Percentiles rank a stretch among this genome's conserved stretches.
Conservation (phyloP, 2,113 vertebrate species). For the Glaucidium brasilianum region DNA sequence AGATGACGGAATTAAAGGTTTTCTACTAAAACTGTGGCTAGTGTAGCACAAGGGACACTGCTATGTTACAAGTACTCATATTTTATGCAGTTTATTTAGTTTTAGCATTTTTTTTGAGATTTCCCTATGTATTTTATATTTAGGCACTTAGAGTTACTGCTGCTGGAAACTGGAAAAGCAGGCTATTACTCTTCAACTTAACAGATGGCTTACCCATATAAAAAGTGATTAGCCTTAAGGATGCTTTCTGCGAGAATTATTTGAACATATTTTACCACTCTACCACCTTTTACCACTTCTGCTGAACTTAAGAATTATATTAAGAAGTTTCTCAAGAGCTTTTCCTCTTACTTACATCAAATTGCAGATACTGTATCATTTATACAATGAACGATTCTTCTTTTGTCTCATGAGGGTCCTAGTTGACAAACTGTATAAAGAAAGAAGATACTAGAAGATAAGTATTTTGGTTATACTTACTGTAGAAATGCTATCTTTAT, state of each 20-base stretch:
- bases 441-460: neutral
- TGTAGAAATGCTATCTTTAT: neutral
- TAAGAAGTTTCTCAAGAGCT: neutral
- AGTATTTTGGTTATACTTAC: neutral
- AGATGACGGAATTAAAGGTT: neutral
- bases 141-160: neutral
- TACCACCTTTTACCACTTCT: neutral
- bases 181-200: neutral
- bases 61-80: neutral
- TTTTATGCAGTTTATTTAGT: neutral
- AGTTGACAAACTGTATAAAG: neutral
- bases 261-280: conserved; percentile 19
- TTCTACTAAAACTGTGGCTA: neutral
- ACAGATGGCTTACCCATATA: conserved; percentile 38
- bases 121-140: neutral
- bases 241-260: conserved; percentile 19
- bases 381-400: neutral
- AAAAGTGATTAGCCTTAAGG: conserved; percentile 21
- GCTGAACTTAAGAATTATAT: neutral
- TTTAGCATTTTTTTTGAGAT: neutral
- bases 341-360: neutral
- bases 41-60: neutral
- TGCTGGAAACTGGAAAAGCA: neutral
- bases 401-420: neutral
- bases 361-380: neutral